Conservation (phyloP, 2,888 invertebrate species). For the Thecophora atra region DNA sequence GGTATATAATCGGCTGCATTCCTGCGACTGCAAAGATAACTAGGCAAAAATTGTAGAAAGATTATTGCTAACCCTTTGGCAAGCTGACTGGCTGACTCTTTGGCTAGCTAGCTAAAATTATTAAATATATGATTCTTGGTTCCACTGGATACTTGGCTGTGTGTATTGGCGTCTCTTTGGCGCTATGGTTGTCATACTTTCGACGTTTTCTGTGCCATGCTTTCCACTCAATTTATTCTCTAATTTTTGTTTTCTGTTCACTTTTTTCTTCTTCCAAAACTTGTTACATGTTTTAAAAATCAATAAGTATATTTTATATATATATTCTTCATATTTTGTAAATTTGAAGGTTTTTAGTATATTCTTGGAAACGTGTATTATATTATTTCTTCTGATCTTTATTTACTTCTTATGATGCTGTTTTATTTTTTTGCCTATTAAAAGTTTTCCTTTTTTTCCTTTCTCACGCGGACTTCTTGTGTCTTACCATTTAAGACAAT, state of each 20-base stretch:
- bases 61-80: neutral
- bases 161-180: no score
- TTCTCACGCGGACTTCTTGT: no score
- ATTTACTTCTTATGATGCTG: neutral
- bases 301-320: no score
- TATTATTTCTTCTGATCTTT: neutral
- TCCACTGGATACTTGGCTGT: no score
- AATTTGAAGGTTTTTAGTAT: neutral
- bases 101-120: no score
- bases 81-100: no score
- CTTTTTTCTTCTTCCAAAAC: neutral
- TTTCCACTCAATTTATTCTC: no score
- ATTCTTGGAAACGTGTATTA: no score
- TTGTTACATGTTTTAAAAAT: neutral
- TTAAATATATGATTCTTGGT: no score
- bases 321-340: no score
- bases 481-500: neutral
- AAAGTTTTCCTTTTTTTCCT: neutral
- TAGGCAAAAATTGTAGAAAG: neutral
- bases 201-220: neutral
- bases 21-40: neutral
- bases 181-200: no score
- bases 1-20: conserved; percentile 5
- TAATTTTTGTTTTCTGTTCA: no score
- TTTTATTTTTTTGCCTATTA: neutral